Percentiles rank a stretch among this genome's conserved stretches.
Evolutionary conservation across 2,888 invertebrate species (phyloP).

Genomic region (Hypolimnas misippus): DNA sequence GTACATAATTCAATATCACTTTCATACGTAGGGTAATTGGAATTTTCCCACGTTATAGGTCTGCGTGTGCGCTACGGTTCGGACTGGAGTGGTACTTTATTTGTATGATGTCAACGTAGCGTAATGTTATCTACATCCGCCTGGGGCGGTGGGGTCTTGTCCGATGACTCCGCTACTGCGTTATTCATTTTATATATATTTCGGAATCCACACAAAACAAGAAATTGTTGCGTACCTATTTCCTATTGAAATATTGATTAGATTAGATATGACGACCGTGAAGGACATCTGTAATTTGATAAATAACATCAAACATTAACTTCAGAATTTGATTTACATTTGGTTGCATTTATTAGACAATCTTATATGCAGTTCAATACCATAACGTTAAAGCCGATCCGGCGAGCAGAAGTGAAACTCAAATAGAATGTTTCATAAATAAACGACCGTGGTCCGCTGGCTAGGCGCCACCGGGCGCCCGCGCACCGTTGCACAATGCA

Average conservation of each 20-base stretch:
- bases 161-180: conserved; percentile 45
- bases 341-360: conserved; percentile 9
- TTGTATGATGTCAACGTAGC: conserved; percentile 67
- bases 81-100: conserved; percentile 45
- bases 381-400: conserved; percentile 25
- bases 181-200: conserved; percentile 25
- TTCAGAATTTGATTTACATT: not conserved
- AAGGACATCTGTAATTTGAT: conserved; percentile 31
- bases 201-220: conserved; percentile 20
- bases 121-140: conserved; percentile 77
- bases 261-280: conserved; percentile 37
- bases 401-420: conserved; percentile 31
- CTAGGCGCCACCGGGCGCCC: conserved; percentile 53
- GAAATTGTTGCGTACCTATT: conserved; percentile 3
- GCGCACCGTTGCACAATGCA: conserved; percentile 48
- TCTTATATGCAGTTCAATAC: not conserved
- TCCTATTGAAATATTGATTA: conserved; percentile 28
- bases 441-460: conserved; percentile 54
- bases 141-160: conserved; percentile 52
- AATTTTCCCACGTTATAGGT: conserved; percentile 52
- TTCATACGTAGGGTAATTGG: conserved; percentile 37
- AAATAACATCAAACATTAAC: not conserved
- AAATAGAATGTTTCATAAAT: conserved; percentile 52
- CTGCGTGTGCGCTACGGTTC: conserved; percentile 39
- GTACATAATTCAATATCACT: not conserved